phyloP scores from a whole-genome alignment of 2,113 vertebrate species.

The Pygoscelis adeliae region DNA sequence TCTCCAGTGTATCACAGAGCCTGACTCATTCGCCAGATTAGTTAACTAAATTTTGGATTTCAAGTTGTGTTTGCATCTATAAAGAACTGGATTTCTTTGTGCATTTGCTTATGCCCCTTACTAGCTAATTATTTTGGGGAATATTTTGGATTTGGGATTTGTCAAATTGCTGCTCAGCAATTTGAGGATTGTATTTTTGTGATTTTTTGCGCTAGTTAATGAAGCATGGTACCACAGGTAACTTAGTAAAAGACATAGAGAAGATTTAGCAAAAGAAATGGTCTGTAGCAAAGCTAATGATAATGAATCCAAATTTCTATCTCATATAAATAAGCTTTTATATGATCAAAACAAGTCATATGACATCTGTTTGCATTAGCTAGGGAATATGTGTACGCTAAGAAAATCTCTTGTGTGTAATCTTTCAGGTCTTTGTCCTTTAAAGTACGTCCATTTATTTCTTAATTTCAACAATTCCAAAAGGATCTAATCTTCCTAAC shows the following conservation, averaged over 20 bases:
- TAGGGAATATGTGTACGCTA: background rate
- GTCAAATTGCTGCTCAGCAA: background rate
- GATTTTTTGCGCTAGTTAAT: background rate
- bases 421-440: background rate
- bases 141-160: conserved; percentile 11
- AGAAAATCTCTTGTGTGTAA: background rate
- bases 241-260: background rate
- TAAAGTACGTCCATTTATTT: background rate
- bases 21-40: background rate
- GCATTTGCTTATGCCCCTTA: background rate
- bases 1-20: background rate
- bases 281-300: background rate
- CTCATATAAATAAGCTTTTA: background rate
- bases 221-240: background rate
- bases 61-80: background rate
- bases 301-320: background rate
- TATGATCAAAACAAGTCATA: background rate
- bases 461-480: background rate
- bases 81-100: background rate
- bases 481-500: background rate
- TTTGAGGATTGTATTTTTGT: background rate
- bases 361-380: background rate
- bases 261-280: background rate
- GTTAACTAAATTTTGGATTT: background rate
- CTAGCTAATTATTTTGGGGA: background rate